A percentile compares a stretch with the other conserved stretches of the same genome.
Conservation (phyloP, 2,888 invertebrate genomes). For the Ophraella communa region DNA sequence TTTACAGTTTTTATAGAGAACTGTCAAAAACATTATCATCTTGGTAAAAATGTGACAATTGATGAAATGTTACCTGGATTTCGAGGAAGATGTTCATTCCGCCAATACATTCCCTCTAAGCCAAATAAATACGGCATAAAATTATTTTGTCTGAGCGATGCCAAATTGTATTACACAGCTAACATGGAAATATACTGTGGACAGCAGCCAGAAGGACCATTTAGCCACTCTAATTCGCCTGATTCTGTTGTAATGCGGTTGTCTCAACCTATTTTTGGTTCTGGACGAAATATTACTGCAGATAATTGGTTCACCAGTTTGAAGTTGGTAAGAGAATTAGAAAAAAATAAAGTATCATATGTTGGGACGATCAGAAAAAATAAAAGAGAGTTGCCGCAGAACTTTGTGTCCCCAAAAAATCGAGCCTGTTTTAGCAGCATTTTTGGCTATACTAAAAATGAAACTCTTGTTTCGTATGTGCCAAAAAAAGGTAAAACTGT, state of each 20-base stretch:
- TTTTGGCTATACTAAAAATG: no score
- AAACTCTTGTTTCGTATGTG: no score
- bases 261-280: neutral
- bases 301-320: no score
- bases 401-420: no score
- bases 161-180: conserved; percentile 20
- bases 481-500: no score
- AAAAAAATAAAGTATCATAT: conserved; percentile 5
- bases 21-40: conserved; percentile 13
- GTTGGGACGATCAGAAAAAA: conserved; percentile 23
- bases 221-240: neutral
- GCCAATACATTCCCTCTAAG: conserved; percentile 35
- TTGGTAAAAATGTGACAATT: conserved; percentile 27
- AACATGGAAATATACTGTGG: conserved; percentile 34
- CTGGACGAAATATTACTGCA: no score
- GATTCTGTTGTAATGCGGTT: conserved; percentile 19
- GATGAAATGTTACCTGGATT: conserved; percentile 34
- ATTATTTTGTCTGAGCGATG: conserved; percentile 31
- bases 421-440: no score
- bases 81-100: conserved; percentile 31
- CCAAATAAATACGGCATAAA: conserved; percentile 33
- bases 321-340: conserved; percentile 1
- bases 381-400: conserved; percentile 2
- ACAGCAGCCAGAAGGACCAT: conserved; percentile 32
- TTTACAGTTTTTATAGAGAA: conserved; percentile 16